Conservation (phyloP, 2,113 vertebrate species). For the Australoheros scitulus region DNA sequence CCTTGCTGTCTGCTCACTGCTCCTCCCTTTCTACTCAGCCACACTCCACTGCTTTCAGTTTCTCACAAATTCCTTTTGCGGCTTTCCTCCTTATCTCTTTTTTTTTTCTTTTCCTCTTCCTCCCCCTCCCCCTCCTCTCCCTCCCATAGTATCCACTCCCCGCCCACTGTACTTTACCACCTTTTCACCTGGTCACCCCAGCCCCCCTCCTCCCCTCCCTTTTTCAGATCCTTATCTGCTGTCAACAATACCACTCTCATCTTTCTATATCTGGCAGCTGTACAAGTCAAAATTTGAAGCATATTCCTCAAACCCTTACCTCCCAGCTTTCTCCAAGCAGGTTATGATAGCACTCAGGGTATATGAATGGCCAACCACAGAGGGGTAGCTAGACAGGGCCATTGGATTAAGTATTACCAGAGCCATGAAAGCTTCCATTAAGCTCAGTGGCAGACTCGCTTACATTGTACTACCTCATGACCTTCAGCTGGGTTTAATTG, state of each 20-base stretch:
- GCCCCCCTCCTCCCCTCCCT: not conserved
- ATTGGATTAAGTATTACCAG: slow-evolving; percentile 63
- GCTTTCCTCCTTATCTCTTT: slow-evolving; percentile 55
- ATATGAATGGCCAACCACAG: slow-evolving; percentile 22
- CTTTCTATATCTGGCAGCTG: slow-evolving; percentile 19
- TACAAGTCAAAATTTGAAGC: slow-evolving; percentile 3
- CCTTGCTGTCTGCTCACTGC: slow-evolving; percentile 50
- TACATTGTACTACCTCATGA: slow-evolving; percentile 63
- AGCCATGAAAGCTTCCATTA: slow-evolving; percentile 56
- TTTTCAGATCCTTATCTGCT: slow-evolving; percentile 50
- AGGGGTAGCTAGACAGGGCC: slow-evolving; percentile 11
- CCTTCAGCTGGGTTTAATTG: slow-evolving; percentile 67
- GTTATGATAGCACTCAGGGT: slow-evolving; percentile 7
- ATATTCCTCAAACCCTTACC: slow-evolving; percentile 1
- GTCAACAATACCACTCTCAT: slow-evolving; percentile 22
- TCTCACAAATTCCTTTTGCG: slow-evolving; percentile 66
- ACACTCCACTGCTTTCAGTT: slow-evolving; percentile 57
- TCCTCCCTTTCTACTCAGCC: slow-evolving; percentile 69
- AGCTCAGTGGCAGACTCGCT: slow-evolving; percentile 37
- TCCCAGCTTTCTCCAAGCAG: not conserved
- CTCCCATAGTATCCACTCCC: slow-evolving; percentile 26
- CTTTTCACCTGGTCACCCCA: slow-evolving; percentile 50
- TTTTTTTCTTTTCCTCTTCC: not conserved
- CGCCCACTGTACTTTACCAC: slow-evolving; percentile 58
- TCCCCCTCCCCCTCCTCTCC: not conserved